Percentiles rank a stretch among this genome's conserved stretches.
Evolutionary conservation across 2,113 vertebrate genomes (phyloP).

Genomic region (Uropsilus gracilis): DNA sequence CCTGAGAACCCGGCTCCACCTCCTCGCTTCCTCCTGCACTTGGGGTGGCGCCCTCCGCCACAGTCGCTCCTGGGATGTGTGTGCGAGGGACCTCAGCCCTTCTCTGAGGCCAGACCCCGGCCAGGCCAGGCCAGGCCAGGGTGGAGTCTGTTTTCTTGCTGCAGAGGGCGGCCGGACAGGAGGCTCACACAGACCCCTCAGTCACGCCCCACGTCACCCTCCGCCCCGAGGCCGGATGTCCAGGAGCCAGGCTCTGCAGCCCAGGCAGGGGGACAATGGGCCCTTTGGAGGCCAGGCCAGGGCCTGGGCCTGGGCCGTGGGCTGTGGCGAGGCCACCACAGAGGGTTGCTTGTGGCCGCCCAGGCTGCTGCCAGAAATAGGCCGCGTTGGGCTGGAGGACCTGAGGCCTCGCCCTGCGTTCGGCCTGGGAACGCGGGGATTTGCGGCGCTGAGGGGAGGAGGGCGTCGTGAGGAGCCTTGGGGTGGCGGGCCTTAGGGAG

Average conservation of each 20-base stretch:
- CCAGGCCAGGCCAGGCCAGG: rapidly evolving
- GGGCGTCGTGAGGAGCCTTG: background rate
- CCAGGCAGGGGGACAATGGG: constrained; percentile 80
- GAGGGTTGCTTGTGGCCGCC: constrained; percentile 77
- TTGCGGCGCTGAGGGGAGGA: constrained; percentile 62
- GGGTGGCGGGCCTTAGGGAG: background rate
- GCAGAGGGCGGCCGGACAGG: background rate
- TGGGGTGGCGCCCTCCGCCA: background rate
- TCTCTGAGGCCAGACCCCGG: background rate
- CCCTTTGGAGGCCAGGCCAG: constrained; percentile 80
- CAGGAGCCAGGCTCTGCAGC: constrained; percentile 67
- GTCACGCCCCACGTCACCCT: background rate
- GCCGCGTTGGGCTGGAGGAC: constrained; percentile 51
- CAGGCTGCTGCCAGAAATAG: constrained; percentile 82
- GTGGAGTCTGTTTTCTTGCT: background rate
- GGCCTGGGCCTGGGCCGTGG: constrained; percentile 68
- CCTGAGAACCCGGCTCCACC: background rate
- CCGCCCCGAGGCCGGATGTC: constrained; percentile 52
- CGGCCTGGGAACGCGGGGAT: constrained; percentile 27
- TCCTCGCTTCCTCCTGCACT: background rate
- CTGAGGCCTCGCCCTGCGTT: constrained; percentile 66
- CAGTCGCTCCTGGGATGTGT: background rate
- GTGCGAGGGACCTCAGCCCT: background rate
- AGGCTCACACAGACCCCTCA: background rate
- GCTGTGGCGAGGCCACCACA: constrained; percentile 79